Base-by-base conservation (phyloP, 2,113 vertebrate species). In the Myotis davidii region DNA sequence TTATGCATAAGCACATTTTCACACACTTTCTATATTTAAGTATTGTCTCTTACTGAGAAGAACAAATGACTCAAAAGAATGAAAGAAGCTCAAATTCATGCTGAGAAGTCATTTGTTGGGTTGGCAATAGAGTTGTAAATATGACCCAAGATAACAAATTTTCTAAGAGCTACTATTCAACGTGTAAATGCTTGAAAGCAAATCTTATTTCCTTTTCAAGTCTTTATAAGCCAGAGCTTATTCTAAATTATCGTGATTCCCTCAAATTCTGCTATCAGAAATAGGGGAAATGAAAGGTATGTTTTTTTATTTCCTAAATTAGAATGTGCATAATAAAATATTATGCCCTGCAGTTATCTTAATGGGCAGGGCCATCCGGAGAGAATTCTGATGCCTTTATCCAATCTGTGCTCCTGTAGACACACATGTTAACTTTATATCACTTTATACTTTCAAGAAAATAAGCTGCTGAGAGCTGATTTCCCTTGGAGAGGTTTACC, bases 201-300 rank as follows among this genome's bases (percentile, higher is more conserved):
- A 87, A 93, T 72, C 78, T 83, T 29, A 73, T 94, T 95, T 93
- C 9, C 34, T 91, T 48, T 89, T 78, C 11, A 82, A 92, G 20
- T 59, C 29, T 81, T 50, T 34, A 52, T 2, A 96, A 92, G 12
- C 11, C 69, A 96, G 5, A 37, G 5, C 29, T 78, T 92, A 52
- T 85, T 93, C 29, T 90, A 89, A 79, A 84, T 83, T 42, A 13
- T 89, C n/a, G n/a, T 84, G 23, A 76, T 85, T 81, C 64, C 34
- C 34, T 70, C 77, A 93, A 85, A 81, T n/a, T 8, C n/a, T 86
- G 9, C 8, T 81, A 52, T 64, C 17, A 86, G 52, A 96, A 96
- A 72, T n/a, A 42, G 2, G 7, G 17, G 0, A 69, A 81, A 85
- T 65, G 12, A 21, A 56, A 54, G 12, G 20, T 14, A 37, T 48